These are phyloP conservation scores for Azorinus chamasolen DNA, from an alignment of 2,888 invertebrate species.

Conservation along the genomic window DNA sequence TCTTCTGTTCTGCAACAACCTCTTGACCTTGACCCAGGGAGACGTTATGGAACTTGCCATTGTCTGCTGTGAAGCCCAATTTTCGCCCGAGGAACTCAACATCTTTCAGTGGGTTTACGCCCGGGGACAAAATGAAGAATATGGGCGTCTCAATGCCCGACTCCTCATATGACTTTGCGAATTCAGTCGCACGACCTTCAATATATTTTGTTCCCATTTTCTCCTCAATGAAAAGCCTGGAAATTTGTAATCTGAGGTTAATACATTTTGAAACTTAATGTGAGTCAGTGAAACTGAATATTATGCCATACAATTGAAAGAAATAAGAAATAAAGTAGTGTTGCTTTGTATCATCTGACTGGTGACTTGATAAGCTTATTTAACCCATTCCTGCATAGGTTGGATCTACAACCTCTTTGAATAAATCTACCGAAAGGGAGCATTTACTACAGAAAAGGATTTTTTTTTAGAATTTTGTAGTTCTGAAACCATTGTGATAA, in stretches of 20 bases:
- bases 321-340: too few species aligned
- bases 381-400: too few species aligned
- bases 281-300: too few species aligned
- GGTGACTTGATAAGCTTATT: too few species aligned
- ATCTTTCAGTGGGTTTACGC: slow-evolving; percentile 98
- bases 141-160: slow-evolving; percentile 97
- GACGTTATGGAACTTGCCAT: slow-evolving; percentile 95
- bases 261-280: too few species aligned
- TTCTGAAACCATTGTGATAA: too few species aligned
- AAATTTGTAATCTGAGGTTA: slow-evolving; percentile 87
- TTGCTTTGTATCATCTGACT: too few species aligned
- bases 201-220: slow-evolving; percentile 96
- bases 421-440: too few species aligned
- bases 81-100: slow-evolving; percentile 95
- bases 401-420: too few species aligned
- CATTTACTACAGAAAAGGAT: too few species aligned
- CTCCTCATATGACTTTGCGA: slow-evolving; percentile 97
- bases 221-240: slow-evolving; percentile 96
- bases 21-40: slow-evolving; percentile 98
- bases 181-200: slow-evolving; percentile 95
- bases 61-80: slow-evolving; percentile 93
- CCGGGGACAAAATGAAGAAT: slow-evolving; percentile 98
- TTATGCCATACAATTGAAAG: too few species aligned
- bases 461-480: too few species aligned
- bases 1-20: slow-evolving; percentile 96